phyloP scores from a whole-genome alignment of 2,888 invertebrate species.

The Caenorhabditis sp. region DNA sequence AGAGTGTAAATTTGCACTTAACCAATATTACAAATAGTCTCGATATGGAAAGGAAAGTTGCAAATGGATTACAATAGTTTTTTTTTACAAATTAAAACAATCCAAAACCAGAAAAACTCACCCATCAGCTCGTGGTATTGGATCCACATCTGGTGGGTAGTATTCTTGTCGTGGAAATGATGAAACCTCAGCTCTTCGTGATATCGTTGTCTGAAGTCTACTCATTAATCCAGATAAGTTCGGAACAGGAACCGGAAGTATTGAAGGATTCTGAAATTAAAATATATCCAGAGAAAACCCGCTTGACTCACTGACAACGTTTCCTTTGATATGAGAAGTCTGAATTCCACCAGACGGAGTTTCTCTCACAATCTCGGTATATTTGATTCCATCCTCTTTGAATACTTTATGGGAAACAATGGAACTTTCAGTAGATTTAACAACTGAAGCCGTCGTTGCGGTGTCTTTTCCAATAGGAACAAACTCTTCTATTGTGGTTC shows the following conservation, averaged over 20 bases:
- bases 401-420: slow-evolving; percentile 36
- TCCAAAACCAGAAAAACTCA: neutral
- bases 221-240: slow-evolving; percentile 35
- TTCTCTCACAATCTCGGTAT: slow-evolving; percentile 41
- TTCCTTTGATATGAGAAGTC: slow-evolving; percentile 34
- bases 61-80: too few relatives aligned
- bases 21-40: too few relatives aligned
- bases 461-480: slow-evolving; percentile 56
- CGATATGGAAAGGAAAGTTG: too few relatives aligned
- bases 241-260: slow-evolving; percentile 44
- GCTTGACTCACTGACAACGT: slow-evolving; percentile 23
- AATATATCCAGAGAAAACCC: neutral
- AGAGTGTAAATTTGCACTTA: too few relatives aligned
- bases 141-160: neutral
- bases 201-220: slow-evolving; percentile 17
- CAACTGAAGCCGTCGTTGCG: neutral
- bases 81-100: too few relatives aligned
- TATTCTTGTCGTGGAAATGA: neutral
- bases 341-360: slow-evolving; percentile 46
- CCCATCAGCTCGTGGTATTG: neutral
- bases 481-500: slow-evolving; percentile 10
- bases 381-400: slow-evolving; percentile 52
- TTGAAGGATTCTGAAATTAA: slow-evolving; percentile 39
- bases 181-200: slow-evolving; percentile 18
- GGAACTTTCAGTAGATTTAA: neutral